phyloP scores from a whole-genome alignment of 1,140 invertebrate species.

The Nymphalis io region DNA sequence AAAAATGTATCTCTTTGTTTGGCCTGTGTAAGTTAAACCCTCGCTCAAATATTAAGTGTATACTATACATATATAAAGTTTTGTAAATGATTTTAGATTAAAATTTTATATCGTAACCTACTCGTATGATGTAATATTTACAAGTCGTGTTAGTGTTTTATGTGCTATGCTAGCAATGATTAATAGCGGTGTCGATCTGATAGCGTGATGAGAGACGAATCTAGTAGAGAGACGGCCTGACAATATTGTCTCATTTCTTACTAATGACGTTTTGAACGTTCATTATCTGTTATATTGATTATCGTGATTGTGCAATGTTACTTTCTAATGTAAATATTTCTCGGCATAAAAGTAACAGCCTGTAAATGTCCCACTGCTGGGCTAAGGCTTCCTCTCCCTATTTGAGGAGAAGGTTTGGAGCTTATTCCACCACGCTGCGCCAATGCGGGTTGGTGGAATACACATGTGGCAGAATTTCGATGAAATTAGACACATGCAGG shows the following conservation, averaged over 20 bases:
- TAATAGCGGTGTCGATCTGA: constrained; percentile 54
- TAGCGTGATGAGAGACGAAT: constrained; percentile 47
- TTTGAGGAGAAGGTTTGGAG: no score
- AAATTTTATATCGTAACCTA: constrained; percentile 46
- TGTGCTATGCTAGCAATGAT: constrained; percentile 58
- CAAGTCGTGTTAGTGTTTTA: constrained; percentile 57
- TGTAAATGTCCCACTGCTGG: no score
- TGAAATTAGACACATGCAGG: no score
- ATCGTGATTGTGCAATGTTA: constrained; percentile 35
- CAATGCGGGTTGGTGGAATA: no score
- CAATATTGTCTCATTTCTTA: constrained; percentile 74
- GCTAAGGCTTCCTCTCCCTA: no score
- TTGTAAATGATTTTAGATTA: constrained; percentile 40
- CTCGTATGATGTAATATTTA: constrained; percentile 59
- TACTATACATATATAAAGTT: neutral
- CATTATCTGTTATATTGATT: constrained; percentile 34
- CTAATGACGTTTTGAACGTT: constrained; percentile 66
- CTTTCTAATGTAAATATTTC: constrained; percentile 54
- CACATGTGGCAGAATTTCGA: no score
- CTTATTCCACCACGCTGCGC: no score
- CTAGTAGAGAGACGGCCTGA: no score
- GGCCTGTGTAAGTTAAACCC: no score
- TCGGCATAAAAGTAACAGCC: neutral
- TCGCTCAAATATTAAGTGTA: no score
- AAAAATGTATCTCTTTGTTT: no score